Percentiles rank a stretch among this genome's conserved stretches.
These are phyloP conservation scores for Ichneumoninae sp. DNA, from an alignment of 2,888 invertebrate genomes.

Conservation along the genomic window DNA sequence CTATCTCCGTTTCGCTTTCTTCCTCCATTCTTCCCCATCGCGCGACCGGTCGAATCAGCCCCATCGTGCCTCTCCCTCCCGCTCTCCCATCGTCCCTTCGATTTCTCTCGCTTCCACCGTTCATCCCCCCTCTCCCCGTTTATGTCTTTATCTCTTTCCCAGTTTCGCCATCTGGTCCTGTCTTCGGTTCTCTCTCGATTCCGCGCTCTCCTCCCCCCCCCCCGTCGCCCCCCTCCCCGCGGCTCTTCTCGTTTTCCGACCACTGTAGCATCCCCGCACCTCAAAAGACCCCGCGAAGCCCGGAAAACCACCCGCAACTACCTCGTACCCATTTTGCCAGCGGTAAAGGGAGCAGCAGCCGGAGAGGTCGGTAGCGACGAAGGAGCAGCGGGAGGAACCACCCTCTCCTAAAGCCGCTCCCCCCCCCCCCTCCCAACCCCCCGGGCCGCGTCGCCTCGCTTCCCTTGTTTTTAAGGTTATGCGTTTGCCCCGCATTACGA, in stretches of 20 bases:
- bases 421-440: not conserved
- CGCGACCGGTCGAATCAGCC: constrained; percentile 46
- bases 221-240: not conserved
- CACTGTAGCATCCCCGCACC: constrained; percentile 44
- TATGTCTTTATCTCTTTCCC: constrained; percentile 52
- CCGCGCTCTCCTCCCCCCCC: constrained; percentile 11
- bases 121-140: constrained; percentile 40
- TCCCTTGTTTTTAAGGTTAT: constrained; percentile 82
- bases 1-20: constrained; percentile 17
- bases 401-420: constrained; percentile 29
- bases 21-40: constrained; percentile 29
- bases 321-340: constrained; percentile 6
- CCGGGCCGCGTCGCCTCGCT: constrained; percentile 67
- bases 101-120: constrained; percentile 34
- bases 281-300: constrained; percentile 38
- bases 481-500: constrained; percentile 80
- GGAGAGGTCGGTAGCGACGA: constrained; percentile 10
- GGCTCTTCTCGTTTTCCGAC: constrained; percentile 51
- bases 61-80: constrained; percentile 5
- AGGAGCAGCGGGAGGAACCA: constrained; percentile 27
- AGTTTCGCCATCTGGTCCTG: constrained; percentile 28
- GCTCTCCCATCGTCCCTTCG: constrained; percentile 11
- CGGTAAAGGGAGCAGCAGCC: constrained; percentile 40
- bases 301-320: constrained; percentile 37
- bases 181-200: constrained; percentile 39